A percentile compares a stretch with the other conserved stretches of the same genome.
These are phyloP conservation scores for Cheilosia vernalis DNA, from an alignment of 2,888 invertebrate species.

Conservation along the genomic window DNA sequence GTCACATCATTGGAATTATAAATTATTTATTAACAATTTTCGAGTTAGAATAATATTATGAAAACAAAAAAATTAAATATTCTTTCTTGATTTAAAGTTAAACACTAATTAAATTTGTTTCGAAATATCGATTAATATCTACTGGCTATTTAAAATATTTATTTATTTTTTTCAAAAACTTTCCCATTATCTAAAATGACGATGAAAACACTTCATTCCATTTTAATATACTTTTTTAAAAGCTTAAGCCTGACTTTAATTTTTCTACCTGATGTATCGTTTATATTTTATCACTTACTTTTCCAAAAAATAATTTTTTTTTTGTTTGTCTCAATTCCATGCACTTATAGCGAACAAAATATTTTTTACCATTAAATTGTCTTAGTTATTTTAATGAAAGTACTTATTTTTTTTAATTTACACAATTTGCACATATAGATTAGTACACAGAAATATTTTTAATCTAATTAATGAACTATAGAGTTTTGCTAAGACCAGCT, in stretches of 20 bases:
- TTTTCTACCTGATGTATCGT: constrained; percentile 63
- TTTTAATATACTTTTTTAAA: constrained; percentile 39
- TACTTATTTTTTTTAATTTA: not conserved
- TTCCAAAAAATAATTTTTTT: too few species aligned
- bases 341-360: constrained; percentile 16
- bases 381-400: not conserved
- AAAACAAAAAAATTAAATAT: not conserved
- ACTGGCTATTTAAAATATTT: not conserved
- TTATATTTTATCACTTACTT: constrained; percentile 52
- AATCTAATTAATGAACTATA: constrained; percentile 19
- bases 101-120: not conserved
- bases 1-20: not conserved
- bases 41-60: not conserved
- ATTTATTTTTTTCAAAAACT: not conserved
- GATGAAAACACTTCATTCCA: constrained; percentile 13
- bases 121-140: constrained; percentile 13
- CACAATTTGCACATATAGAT: constrained; percentile 12
- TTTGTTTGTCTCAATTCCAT: constrained; percentile 50
- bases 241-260: constrained; percentile 31
- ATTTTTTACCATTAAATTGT: constrained; percentile 6
- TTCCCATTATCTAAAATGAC: not conserved
- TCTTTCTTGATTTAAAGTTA: not conserved
- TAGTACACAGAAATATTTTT: constrained; percentile 8
- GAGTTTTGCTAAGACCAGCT: constrained; percentile 45
- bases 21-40: not conserved